phyloP scores from a whole-genome alignment of 2,113 vertebrate species.

The Phoxinus phoxinus region DNA sequence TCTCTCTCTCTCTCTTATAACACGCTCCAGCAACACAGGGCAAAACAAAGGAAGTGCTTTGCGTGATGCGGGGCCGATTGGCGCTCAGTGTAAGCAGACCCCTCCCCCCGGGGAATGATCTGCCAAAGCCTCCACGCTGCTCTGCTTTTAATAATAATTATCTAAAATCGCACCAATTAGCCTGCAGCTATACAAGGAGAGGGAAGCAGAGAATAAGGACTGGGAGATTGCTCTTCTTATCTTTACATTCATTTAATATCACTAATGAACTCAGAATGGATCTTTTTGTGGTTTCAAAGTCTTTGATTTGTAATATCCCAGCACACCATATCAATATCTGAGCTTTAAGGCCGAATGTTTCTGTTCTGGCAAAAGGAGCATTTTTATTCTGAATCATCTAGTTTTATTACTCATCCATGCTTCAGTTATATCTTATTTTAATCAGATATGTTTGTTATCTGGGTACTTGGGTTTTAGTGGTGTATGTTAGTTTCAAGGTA shows the following conservation, averaged over 20 bases:
- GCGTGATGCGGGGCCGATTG: constrained; percentile 64
- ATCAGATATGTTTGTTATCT: too few relatives aligned
- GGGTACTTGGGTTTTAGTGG: too few relatives aligned
- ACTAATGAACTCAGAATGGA: constrained; percentile 67
- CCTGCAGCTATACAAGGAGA: constrained; percentile 68
- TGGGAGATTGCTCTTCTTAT: constrained; percentile 63
- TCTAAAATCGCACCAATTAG: constrained; percentile 79
- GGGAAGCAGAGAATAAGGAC: constrained; percentile 55
- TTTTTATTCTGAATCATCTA: too few relatives aligned
- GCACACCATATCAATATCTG: background rate
- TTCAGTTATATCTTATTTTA: too few relatives aligned
- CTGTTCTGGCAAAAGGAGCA: too few relatives aligned
- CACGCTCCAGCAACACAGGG: constrained; percentile 65
- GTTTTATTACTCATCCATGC: too few relatives aligned
- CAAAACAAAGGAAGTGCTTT: constrained; percentile 66
- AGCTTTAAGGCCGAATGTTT: too few relatives aligned
- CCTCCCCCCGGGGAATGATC: constrained; percentile 65
- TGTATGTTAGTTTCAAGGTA: too few relatives aligned
- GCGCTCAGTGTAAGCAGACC: constrained; percentile 62
- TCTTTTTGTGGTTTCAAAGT: constrained; percentile 65
- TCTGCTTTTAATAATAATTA: constrained; percentile 80
- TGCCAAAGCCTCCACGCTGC: constrained; percentile 63
- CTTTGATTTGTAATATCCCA: constrained; percentile 12
- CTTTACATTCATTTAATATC: constrained; percentile 72
- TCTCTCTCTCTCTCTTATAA: constrained; percentile 67